These are phyloP conservation scores for Nasonia longicornis DNA, from an alignment of 1,140 invertebrate species.

Conservation along the genomic window DNA sequence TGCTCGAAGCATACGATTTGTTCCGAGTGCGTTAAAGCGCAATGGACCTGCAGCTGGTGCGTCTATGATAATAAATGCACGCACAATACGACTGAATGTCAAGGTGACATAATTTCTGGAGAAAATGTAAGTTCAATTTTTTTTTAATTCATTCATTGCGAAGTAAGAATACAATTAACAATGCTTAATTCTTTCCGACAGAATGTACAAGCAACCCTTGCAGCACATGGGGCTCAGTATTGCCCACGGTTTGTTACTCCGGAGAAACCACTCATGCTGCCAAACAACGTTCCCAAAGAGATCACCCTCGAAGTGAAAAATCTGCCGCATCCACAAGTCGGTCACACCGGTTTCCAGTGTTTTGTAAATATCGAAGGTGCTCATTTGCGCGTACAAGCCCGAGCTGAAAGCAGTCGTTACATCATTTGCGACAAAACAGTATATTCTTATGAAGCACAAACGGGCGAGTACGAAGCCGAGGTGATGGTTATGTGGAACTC, in stretches of 20 bases:
- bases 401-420: constrained; percentile 83
- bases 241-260: constrained; percentile 84
- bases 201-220: constrained; percentile 77
- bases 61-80: constrained; percentile 95
- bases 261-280: constrained; percentile 78
- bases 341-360: constrained; percentile 90
- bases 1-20: constrained; percentile 90
- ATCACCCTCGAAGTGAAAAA: constrained; percentile 91
- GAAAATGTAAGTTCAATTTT: constrained; percentile 76
- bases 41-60: constrained; percentile 96
- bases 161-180: background rate
- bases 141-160: constrained; percentile 17
- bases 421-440: constrained; percentile 93
- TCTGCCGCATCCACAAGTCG: constrained; percentile 86
- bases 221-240: constrained; percentile 80
- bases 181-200: constrained; percentile 53
- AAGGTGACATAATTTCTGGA: constrained; percentile 81
- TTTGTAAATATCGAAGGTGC: constrained; percentile 91
- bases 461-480: constrained; percentile 88
- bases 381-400: constrained; percentile 87
- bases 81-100: constrained; percentile 86
- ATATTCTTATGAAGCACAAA: constrained; percentile 89
- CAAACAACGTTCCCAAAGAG: constrained; percentile 90
- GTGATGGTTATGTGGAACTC: constrained; percentile 93
- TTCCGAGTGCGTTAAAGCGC: constrained; percentile 85